Base-by-base conservation (phyloP, 64 coral and sea anemone genomes). In the Dendronephthya gigantea region DNA sequence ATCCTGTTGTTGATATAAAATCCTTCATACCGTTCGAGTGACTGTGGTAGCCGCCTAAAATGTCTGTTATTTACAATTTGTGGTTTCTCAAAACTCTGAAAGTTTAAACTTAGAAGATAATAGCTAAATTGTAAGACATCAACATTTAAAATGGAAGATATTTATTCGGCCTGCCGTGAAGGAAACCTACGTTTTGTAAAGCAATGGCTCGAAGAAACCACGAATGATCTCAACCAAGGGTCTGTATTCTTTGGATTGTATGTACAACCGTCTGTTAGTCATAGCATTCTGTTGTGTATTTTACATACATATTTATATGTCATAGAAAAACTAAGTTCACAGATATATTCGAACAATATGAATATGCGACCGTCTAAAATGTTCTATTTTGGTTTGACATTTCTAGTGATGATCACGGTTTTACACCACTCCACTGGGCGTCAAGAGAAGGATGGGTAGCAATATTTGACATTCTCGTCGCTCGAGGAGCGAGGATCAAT, bases 211-310 rank as follows among this genome's bases (percentile, higher is more conserved):
- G 95, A 98, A 70, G 92, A 98, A 45, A 98, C 95, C 30, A 89
- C 86, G 82, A 98, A 98, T 82, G 95, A 98, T 70, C 84, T 98
- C 14, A 98, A 98, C 88, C 92, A 93, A 81, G 95, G 92, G 95
- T 98, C 30, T 90, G 91, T 76, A 22, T 23, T 62, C 19, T 62
- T 62, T 62, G 19, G 55, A 62, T 7, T 62, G 55, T 62, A 15
- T 62, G 55, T 62, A n/a, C n/a, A 7, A 62, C 9, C 25, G 55
- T 62, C 12, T 62, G 6, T 6, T 27, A 62, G 19, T 62, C 25
- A 23, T 22, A 62, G 7, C 16, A 62, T 62, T 6, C 55, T 62
- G 55, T 62, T 62, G 55, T 62, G 19, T 62, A 7, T n/a, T 62
- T 62, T 62, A 7, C 7, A 45, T 45, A 19, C 6, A 62, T 62